Base-by-base conservation (phyloP, 2,888 invertebrate species). In the Tuta absoluta region DNA sequence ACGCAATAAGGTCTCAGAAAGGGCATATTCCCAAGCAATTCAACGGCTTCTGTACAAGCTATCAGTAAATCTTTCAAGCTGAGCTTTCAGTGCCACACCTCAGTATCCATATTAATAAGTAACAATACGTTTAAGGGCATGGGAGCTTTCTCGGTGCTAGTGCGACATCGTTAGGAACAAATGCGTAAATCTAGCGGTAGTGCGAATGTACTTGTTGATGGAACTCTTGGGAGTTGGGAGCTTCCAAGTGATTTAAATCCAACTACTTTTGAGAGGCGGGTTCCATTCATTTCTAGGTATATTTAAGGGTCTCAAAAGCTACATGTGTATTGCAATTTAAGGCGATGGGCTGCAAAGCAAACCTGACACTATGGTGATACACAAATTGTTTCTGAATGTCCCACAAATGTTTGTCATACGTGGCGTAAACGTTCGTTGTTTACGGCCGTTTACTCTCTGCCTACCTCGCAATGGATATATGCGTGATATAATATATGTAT, bases 71-170 rank as follows among this genome's bases (percentile, higher is more conserved):
- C 49, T 62, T 62, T 62, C 62, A 33, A 28, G 24, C 8, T 10
- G 2, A 12, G 19, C 65, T 53, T 62, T 60, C 58, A 63, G 63
- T 56, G 70, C 73, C 75, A 76, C 76, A 72, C 79, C 79, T 76
- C 72, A 66, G 68, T 70, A 66, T 71, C 75, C 74, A 76, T 77
- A 78, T 81, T 81, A 77, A 81, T 82, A 81, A 79, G 71, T 74
- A 72, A 76, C 75, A 71, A 74, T 78, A 76, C 85, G 72, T 77
- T 79, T 81, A 83, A 81, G 80, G 84, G 81, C 78, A 79, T 75
- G 68, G 5, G 70, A 72, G 70, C 79, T 81, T 81, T 81, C 77
- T 70, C 74, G 68, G 64, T 69, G 75, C 71, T 73, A 75, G 64
- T 69, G 75, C 71, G 74, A 75, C 74, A 71, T 67, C 69, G 69